These are phyloP conservation scores for Dendrocincla tyrannina DNA, from an alignment of 2,797 vertebrate genomes.

Conservation along the genomic window DNA sequence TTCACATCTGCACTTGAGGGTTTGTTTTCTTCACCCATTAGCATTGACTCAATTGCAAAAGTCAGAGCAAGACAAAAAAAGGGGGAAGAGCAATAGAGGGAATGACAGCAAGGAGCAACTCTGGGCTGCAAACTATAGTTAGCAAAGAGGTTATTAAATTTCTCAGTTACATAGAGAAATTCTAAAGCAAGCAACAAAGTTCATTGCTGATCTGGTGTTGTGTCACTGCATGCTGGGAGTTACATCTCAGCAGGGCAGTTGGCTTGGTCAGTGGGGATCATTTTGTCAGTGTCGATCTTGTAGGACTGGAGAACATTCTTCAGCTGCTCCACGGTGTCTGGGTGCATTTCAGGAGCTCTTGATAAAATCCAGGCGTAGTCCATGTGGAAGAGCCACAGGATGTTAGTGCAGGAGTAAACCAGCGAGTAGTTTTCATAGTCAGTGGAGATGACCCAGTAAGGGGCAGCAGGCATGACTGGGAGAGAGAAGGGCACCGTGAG, in stretches of 20 bases:
- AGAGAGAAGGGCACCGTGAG: background rate
- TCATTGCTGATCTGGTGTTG: background rate
- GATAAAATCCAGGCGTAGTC: conserved; percentile 89
- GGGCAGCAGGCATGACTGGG: conserved; percentile 85
- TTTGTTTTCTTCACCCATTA: background rate
- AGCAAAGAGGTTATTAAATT: background rate
- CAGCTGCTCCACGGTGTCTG: conserved; percentile 76
- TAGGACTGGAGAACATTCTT: conserved; percentile 80
- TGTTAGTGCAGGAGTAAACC: conserved; percentile 89
- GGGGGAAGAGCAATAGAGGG: accelerated
- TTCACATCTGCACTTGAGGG: background rate
- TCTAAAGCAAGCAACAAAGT: conserved; percentile 28
- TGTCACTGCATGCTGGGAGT: background rate
- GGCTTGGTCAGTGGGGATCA: conserved; percentile 82
- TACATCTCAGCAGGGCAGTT: conserved; percentile 80
- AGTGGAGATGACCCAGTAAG: conserved; percentile 90
- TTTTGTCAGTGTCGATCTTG: conserved; percentile 81
- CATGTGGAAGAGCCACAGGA: conserved; percentile 86
- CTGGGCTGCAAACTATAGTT: background rate
- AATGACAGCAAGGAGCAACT: background rate
- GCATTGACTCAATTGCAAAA: background rate
- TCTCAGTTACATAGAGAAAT: background rate
- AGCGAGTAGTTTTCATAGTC: conserved; percentile 87
- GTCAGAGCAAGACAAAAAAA: background rate
- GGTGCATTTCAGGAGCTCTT: conserved; percentile 81